Percentiles rank a stretch among this genome's conserved stretches.
Conservation (phyloP, 2,113 vertebrate species). For the Coracopsis vasa region DNA sequence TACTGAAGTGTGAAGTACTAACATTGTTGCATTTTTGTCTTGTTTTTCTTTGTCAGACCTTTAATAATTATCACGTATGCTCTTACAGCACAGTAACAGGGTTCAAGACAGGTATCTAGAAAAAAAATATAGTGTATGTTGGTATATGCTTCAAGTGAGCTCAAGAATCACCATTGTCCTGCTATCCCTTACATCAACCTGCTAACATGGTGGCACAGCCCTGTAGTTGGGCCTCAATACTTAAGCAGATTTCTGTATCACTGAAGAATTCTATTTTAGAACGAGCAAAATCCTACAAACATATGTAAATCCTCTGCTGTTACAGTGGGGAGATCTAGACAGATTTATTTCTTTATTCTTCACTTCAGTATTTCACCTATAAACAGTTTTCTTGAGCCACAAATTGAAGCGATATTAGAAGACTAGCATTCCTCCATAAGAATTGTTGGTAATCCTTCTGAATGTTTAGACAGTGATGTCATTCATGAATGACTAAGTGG, state of each 20-base stretch:
- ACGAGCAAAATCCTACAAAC: neutral
- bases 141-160: neutral
- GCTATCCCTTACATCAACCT: neutral
- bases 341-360: neutral
- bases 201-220: accelerated
- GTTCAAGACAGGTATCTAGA: neutral
- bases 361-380: neutral
- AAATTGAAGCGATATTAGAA: neutral
- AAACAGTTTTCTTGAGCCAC: neutral
- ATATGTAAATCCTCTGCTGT: neutral
- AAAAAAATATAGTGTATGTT: neutral
- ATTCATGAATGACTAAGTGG: neutral
- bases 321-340: neutral
- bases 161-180: neutral
- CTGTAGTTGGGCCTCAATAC: neutral
- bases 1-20: neutral
- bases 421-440: neutral
- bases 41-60: neutral
- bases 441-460: neutral
- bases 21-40: neutral
- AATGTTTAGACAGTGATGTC: neutral
- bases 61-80: neutral
- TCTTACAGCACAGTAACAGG: neutral
- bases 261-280: neutral
- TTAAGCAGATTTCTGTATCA: neutral